These are phyloP conservation scores for Aphelocoma californica DNA, from an alignment of 2,797 vertebrate species.

Conservation along the genomic window DNA sequence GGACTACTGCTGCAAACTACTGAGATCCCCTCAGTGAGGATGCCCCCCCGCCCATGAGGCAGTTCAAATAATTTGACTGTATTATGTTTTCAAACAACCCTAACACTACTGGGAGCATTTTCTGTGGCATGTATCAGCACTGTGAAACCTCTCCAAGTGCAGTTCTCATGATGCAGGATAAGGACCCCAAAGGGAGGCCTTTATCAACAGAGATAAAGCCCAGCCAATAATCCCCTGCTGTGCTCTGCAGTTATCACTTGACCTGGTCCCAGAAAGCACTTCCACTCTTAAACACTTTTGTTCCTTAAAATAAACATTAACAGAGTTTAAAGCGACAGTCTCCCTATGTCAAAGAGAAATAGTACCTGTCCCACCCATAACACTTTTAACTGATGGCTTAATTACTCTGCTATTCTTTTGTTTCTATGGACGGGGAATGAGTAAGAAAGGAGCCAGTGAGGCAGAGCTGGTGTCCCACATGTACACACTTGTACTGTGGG, in stretches of 20 bases:
- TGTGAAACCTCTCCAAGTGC: neutral
- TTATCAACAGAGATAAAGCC: slow-evolving; percentile 59
- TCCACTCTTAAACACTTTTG: slow-evolving; percentile 56
- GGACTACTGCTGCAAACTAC: neutral
- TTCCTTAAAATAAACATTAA: slow-evolving; percentile 67
- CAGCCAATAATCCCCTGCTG: slow-evolving; percentile 35
- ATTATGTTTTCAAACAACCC: neutral
- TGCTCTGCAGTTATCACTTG: slow-evolving; percentile 42
- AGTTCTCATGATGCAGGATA: slow-evolving; percentile 47
- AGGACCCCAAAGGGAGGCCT: slow-evolving; percentile 38
- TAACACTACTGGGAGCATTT: neutral
- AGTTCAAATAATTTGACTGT: neutral
- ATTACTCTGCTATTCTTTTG: neutral
- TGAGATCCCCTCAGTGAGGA: neutral
- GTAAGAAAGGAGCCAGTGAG: neutral
- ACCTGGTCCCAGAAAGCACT: slow-evolving; percentile 45
- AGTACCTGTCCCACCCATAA: neutral
- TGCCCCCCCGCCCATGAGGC: neutral
- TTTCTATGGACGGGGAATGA: neutral
- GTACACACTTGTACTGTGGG: rapidly evolving
- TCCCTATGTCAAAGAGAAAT: neutral
- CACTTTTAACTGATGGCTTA: neutral
- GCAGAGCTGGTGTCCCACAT: neutral
- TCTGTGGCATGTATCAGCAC: neutral
- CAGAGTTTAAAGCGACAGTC: slow-evolving; percentile 19